These are phyloP conservation scores for Oscheius sp. DNA, from an alignment of 1,140 invertebrate genomes.

Conservation along the genomic window DNA sequence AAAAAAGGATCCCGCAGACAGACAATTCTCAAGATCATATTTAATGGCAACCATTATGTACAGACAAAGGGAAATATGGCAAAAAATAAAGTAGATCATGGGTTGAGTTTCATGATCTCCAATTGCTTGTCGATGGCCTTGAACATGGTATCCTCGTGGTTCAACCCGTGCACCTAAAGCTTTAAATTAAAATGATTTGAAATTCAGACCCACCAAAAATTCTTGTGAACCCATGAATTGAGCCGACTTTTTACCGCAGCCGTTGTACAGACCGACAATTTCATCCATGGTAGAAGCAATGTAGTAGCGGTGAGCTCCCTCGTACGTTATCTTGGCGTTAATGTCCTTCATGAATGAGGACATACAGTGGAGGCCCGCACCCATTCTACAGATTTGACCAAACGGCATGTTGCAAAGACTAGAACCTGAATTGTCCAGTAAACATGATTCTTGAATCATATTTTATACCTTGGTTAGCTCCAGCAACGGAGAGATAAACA, in stretches of 20 bases:
- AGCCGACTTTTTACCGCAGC: not conserved
- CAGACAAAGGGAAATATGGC: no score
- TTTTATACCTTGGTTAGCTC: constrained; percentile 49
- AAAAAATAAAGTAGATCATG: no score
- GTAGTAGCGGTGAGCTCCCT: not conserved
- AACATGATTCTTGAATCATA: constrained; percentile 38
- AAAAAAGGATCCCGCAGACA: no score
- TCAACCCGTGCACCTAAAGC: not conserved
- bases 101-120: not conserved
- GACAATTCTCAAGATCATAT: no score
- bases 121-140: not conserved
- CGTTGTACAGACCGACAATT: not conserved
- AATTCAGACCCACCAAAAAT: not conserved
- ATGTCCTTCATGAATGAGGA: not conserved
- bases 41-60: no score
- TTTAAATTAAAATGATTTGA: no score
- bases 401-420: not conserved
- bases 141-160: constrained; percentile 4
- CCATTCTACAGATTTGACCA: not conserved
- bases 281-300: not conserved
- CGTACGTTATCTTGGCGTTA: not conserved
- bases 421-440: not conserved
- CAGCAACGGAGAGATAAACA: constrained; percentile 50
- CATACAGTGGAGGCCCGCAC: not conserved
- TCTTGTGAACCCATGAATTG: not conserved